Conservation (phyloP, 23 tunicate genomes). For the Trididemnum clinides region DNA sequence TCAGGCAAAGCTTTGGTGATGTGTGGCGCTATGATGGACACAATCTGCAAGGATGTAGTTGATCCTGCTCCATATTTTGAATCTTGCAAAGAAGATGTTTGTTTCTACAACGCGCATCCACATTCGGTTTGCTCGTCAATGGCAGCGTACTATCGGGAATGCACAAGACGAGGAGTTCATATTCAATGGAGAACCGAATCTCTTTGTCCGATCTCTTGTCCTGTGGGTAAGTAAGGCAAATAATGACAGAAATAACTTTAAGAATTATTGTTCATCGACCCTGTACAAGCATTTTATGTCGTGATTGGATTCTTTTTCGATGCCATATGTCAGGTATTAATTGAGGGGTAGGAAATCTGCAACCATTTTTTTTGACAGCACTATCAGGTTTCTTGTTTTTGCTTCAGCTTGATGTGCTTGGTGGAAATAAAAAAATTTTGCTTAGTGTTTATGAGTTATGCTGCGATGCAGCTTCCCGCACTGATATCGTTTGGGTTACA, state of each 20-base stretch:
- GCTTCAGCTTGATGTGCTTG: too few species aligned
- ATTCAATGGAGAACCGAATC: slow-evolving; percentile 90
- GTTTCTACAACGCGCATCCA: slow-evolving; percentile 80
- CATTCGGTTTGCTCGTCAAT: slow-evolving; percentile 84
- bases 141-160: slow-evolving; percentile 99
- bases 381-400: too few species aligned
- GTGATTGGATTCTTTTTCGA: too few species aligned
- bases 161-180: slow-evolving; percentile 91
- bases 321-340: too few species aligned
- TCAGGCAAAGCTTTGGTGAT: slow-evolving; percentile 85
- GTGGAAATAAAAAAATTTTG: too few species aligned
- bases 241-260: not conserved
- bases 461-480: too few species aligned
- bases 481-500: too few species aligned
- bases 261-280: too few species aligned
- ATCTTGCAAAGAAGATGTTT: slow-evolving; percentile 99
- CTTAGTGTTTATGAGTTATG: too few species aligned
- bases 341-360: too few species aligned
- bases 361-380: too few species aligned
- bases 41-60: slow-evolving; percentile 89
- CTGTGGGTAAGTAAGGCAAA: slow-evolving; percentile 61
- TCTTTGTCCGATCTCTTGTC: slow-evolving; percentile 75
- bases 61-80: slow-evolving; percentile 95
- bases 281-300: too few species aligned
- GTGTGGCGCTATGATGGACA: slow-evolving; percentile 85